phyloP scores from a whole-genome alignment of 2,888 invertebrate species.

The Orthosia incerta region DNA sequence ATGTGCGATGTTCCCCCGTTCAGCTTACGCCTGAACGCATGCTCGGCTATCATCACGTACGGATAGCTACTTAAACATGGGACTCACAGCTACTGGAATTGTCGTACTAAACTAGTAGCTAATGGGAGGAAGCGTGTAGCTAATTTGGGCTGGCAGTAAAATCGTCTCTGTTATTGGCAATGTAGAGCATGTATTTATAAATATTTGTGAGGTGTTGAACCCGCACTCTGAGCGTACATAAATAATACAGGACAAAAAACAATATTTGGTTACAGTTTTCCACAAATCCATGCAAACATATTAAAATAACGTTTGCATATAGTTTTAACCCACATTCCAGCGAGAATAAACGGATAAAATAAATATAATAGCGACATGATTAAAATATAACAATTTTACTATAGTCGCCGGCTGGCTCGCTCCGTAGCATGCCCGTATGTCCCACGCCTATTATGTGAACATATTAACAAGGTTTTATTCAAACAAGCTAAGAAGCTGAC shows the following conservation, averaged over 20 bases:
- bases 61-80: constrained; percentile 57
- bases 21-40: constrained; percentile 69
- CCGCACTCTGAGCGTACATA: background rate
- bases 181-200: background rate
- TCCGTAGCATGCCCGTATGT: constrained; percentile 33
- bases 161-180: background rate
- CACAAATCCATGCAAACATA: background rate
- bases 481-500: constrained; percentile 77
- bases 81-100: constrained; percentile 48
- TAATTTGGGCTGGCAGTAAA: background rate
- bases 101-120: constrained; percentile 4
- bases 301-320: background rate
- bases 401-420: constrained; percentile 20
- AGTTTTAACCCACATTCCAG: constrained; percentile 12
- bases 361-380: constrained; percentile 28
- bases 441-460: constrained; percentile 59
- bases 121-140: constrained; percentile 11
- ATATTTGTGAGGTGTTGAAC: background rate
- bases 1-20: constrained; percentile 70
- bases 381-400: constrained; percentile 32
- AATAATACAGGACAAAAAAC: background rate
- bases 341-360: constrained; percentile 16
- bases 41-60: constrained; percentile 69
- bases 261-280: background rate
- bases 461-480: constrained; percentile 74